Percentiles rank a stretch among this genome's conserved stretches.
Conservation (phyloP, 2,797 vertebrate genomes). For the Hephaestus fuliginosus region DNA sequence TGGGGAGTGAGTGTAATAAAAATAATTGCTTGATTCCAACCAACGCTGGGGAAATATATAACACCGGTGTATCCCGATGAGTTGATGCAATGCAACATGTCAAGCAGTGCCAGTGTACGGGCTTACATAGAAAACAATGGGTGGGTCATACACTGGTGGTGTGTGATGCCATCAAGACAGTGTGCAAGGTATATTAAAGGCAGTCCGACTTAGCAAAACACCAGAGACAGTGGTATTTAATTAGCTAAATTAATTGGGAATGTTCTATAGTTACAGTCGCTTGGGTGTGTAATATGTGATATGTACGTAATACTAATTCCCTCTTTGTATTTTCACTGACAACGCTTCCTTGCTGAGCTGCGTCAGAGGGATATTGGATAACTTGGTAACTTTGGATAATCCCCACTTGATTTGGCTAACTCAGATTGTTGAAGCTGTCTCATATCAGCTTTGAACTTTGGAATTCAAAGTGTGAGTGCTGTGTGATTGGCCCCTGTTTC, state of each 20-base stretch:
- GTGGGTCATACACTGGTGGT: not conserved
- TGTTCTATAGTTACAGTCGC: not conserved
- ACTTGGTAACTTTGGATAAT: not conserved
- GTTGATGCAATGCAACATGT: not conserved
- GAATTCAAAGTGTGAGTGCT: not conserved
- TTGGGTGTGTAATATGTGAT: not conserved
- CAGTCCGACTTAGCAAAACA: not conserved
- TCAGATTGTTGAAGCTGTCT: not conserved
- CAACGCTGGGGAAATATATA: not conserved
- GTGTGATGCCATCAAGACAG: not conserved
- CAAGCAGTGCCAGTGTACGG: not conserved
- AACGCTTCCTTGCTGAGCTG: slow-evolving; percentile 8
- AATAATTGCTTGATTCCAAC: not conserved
- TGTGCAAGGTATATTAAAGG: not conserved
- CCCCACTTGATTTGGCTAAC: not conserved
- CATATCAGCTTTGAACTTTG: not conserved
- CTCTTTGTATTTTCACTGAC: not conserved
- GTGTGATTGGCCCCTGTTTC: not conserved
- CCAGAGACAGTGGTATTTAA: not conserved
- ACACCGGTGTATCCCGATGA: not conserved
- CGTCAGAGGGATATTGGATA: not conserved
- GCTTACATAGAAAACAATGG: not conserved
- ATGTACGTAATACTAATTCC: not conserved
- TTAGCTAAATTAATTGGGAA: not conserved
- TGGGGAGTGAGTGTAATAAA: not conserved